Evolutionary conservation across 2,797 vertebrate species (phyloP).

Genomic region (Steatocranus sp.): DNA sequence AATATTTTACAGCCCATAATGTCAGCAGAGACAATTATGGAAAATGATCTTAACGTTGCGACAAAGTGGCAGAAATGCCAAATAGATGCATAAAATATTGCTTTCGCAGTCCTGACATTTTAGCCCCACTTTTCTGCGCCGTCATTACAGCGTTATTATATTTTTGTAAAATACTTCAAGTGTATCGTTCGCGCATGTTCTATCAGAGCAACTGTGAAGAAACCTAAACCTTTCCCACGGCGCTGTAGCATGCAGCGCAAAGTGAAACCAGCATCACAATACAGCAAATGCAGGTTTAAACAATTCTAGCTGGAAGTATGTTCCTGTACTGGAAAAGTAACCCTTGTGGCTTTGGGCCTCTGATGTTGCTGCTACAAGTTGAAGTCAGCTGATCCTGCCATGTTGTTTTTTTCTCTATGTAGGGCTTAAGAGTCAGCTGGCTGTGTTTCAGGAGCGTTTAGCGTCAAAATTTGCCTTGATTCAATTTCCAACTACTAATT

Average conservation of each 20-base stretch:
- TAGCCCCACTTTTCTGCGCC: background rate
- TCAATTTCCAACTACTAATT: conserved; percentile 6
- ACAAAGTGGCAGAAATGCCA: conserved; percentile 3
- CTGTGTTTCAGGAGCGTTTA: background rate
- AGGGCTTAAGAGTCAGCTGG: background rate
- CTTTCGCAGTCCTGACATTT: background rate
- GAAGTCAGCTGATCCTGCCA: conserved; percentile 5
- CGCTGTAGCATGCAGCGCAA: background rate
- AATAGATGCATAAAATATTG: conserved; percentile 1
- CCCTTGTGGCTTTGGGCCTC: conserved; percentile 22
- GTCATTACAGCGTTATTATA: background rate
- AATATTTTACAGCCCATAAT: conserved; percentile 18
- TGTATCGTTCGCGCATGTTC: background rate
- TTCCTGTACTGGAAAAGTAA: conserved; percentile 26
- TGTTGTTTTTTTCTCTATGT: background rate
- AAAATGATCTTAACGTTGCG: background rate
- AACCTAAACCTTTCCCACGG: background rate
- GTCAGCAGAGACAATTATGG: background rate
- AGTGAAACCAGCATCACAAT: background rate
- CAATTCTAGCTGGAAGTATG: conserved; percentile 28
- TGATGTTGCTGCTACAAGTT: conserved; percentile 11
- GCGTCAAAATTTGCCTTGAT: conserved; percentile 17
- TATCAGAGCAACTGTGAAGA: background rate
- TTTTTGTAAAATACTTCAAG: background rate
- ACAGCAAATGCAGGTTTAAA: conserved; percentile 20